A percentile compares a stretch with the other conserved stretches of the same genome.
phyloP scores from a whole-genome alignment of 1,140 invertebrate species.

The Trichomalopsis sarcophagae region DNA sequence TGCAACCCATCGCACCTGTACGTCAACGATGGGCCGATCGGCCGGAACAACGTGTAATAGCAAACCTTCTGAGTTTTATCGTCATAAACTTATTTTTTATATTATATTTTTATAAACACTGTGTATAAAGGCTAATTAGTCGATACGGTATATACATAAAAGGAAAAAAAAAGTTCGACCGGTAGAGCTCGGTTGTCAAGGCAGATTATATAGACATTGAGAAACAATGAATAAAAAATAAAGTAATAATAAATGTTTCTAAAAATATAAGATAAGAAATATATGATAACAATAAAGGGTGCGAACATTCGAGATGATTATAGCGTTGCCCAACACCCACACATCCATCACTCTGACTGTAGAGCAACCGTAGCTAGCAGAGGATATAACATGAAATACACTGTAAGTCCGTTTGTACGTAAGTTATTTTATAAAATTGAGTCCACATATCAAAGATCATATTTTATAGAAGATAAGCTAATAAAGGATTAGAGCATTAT shows the following conservation, averaged over 20 bases:
- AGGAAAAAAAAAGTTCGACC: neutral
- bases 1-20: too few species aligned
- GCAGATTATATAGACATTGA: too few species aligned
- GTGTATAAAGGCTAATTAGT: slow-evolving; percentile 33
- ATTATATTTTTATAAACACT: slow-evolving; percentile 50
- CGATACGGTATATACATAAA: neutral
- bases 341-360: neutral
- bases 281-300: neutral
- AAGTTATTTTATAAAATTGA: slow-evolving; percentile 67
- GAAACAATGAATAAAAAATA: neutral
- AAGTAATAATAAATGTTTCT: slow-evolving; percentile 23
- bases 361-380: neutral
- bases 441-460: slow-evolving; percentile 67
- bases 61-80: neutral
- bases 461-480: slow-evolving; percentile 65
- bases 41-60: neutral
- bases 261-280: slow-evolving; percentile 45
- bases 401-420: slow-evolving; percentile 61
- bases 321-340: neutral
- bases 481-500: slow-evolving; percentile 61
- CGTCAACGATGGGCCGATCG: neutral
- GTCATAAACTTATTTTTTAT: slow-evolving; percentile 38
- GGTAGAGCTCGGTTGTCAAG: neutral
- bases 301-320: neutral
- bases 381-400: slow-evolving; percentile 16